Conservation (phyloP, 37 sponge, comb jelly and placozoan genomes). For the Oopsacas minuta region DNA sequence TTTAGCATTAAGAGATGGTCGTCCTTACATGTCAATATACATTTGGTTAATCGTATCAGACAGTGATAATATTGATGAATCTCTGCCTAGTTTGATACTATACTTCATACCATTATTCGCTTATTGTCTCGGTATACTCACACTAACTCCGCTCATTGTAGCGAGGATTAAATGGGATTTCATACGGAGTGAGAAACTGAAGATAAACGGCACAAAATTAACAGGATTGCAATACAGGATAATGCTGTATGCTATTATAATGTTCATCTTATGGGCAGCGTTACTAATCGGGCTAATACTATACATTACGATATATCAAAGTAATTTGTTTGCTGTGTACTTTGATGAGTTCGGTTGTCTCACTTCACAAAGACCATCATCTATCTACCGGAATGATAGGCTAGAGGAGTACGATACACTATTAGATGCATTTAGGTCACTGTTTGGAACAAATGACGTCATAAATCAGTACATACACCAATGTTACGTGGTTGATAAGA, state of each 20-base stretch:
- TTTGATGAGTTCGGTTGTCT: neutral
- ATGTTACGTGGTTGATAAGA: neutral
- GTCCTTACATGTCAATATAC: neutral
- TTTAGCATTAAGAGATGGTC: neutral
- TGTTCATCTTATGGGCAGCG: neutral
- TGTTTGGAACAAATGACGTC: neutral
- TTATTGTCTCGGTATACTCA: neutral
- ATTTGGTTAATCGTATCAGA: neutral
- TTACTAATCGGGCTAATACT: neutral
- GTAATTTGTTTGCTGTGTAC: neutral
- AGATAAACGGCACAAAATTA: neutral
- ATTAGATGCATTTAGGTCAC: neutral
- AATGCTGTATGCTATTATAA: neutral
- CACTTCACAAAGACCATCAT: neutral
- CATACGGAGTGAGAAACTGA: neutral
- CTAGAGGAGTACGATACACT: neutral
- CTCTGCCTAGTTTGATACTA: neutral
- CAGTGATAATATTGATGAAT: neutral
- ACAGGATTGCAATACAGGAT: neutral
- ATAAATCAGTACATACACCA: neutral
- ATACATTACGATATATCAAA: neutral
- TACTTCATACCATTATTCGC: neutral
- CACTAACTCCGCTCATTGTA: neutral
- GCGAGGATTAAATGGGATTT: neutral
- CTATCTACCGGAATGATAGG: neutral